Percentiles rank a stretch among this genome's conserved stretches.
phyloP scores from a whole-genome alignment of 30 jellyfish, hydroid and myxozoan genomes.

The Clytia hemisphaerica region DNA sequence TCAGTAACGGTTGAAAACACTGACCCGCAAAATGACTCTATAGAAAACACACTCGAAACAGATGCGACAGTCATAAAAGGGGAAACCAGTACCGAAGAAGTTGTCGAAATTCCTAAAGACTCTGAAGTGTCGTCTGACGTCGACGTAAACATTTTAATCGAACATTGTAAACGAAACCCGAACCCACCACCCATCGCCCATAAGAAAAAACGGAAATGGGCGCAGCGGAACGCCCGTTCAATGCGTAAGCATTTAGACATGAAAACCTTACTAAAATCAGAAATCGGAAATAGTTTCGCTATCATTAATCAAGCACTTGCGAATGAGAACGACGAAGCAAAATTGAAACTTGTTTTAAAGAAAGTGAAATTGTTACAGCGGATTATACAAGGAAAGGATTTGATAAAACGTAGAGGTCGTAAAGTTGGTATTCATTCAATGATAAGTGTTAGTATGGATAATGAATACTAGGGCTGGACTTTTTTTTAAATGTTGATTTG shows the following conservation, averaged over 20 bases:
- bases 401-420: background rate
- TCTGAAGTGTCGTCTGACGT: background rate
- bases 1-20: too few species aligned
- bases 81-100: too few species aligned
- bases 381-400: constrained; percentile 1
- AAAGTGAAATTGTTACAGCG: constrained; percentile 4
- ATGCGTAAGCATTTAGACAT: constrained; percentile 2
- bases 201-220: constrained; percentile 1
- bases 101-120: too few species aligned
- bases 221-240: background rate
- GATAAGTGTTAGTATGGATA: background rate
- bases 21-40: too few species aligned
- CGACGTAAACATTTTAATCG: background rate
- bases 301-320: background rate
- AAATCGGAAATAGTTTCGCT: constrained; percentile 7
- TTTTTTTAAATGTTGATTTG: too few species aligned
- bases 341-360: background rate
- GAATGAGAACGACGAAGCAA: background rate
- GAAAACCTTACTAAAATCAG: background rate
- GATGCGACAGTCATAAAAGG: too few species aligned
- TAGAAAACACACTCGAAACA: too few species aligned
- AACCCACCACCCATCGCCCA: too few species aligned
- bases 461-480: background rate
- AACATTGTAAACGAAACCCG: constrained; percentile 11
- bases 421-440: constrained; percentile 5